Conservation (phyloP, 2,797 vertebrate genomes). For the Darevskia mixta region DNA sequence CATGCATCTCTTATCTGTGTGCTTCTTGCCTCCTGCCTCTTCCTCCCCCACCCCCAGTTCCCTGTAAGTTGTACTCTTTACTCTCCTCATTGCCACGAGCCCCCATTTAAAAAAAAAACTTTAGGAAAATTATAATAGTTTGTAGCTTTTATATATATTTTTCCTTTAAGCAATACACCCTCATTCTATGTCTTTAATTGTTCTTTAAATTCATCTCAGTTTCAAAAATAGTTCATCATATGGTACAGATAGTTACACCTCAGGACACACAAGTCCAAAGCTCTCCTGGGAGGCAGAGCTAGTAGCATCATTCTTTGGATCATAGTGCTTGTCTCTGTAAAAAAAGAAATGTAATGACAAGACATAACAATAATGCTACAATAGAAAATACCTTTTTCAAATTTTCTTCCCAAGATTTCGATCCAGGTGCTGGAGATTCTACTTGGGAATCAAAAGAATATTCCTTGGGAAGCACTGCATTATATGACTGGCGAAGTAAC, state of each 20-base stretch:
- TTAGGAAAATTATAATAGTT: background rate
- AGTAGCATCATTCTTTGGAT: background rate
- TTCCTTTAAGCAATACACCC: background rate
- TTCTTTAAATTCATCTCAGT: background rate
- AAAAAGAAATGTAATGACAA: background rate
- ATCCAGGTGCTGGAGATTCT: conserved; percentile 66
- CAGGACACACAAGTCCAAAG: background rate
- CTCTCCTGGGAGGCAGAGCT: background rate
- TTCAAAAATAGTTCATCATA: background rate
- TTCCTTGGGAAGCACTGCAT: conserved; percentile 68
- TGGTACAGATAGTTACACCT: background rate
- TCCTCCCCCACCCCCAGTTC: too few species aligned
- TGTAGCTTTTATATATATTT: background rate
- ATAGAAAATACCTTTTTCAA: background rate
- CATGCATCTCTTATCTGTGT: too few species aligned
- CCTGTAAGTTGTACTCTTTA: too few species aligned
- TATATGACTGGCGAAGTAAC: conserved; percentile 71
- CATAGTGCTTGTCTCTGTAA: background rate
- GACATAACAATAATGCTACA: background rate
- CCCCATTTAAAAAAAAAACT: too few species aligned
- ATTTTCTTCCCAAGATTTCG: conserved; percentile 61
- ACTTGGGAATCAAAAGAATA: conserved; percentile 8
- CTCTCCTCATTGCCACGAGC: too few species aligned
- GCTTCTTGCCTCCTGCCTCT: too few species aligned
- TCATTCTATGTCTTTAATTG: background rate